Base-by-base conservation (phyloP, 2,113 vertebrate species). In the Atrichornis clamosus region DNA sequence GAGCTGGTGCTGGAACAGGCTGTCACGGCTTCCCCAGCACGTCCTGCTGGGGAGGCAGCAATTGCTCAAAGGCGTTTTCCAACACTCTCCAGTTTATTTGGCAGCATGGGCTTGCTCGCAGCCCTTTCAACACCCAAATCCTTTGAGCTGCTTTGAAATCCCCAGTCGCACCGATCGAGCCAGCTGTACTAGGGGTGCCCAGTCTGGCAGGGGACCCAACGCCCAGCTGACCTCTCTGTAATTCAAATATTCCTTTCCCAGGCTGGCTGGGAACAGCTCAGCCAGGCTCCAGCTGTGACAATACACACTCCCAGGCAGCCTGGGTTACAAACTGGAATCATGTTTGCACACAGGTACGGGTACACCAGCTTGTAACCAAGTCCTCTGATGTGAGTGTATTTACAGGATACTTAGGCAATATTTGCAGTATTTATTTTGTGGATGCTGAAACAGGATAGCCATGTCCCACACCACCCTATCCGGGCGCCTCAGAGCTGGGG, bases 401-500 rank as follows among this genome's bases (percentile, higher is more conserved):
- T 50, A 62, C 75, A 83, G 58, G 37, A 72, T 7, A 3, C 35
- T 37, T 21, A 7, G 32, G 53, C 13, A 32, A 56, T 76, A 77
- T 33, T 21, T 47, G 62, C 84, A 82, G 4, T 50, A n/a, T 79
- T 93, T 60, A 33, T 39, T 55, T 15, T 21, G 91, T 2, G 3
- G 32, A 1, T 32, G 59, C 64, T 84, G 87, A 7, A 84, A 81
- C 46, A n/a, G 72, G 63, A 94, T 5, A 80, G 46, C 28, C 73
- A 1, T 0, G 21, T 35, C 46, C 77, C 91, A 62, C 6, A 0
- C 8, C 84, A 62, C 59, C 62, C 77, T 44, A 23, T 1, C 49
- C 7, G 0, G 23, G 59, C 1, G 1, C 11, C 67, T 49, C 46
- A 1, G 60, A 0, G 42, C 39, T 27, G 56, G 19, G 2, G 52